Percentiles rank a stretch among this genome's conserved stretches.
Evolutionary conservation across 2,113 vertebrate genomes (phyloP).

Genomic region (Nothobranchius kuhntae): DNA sequence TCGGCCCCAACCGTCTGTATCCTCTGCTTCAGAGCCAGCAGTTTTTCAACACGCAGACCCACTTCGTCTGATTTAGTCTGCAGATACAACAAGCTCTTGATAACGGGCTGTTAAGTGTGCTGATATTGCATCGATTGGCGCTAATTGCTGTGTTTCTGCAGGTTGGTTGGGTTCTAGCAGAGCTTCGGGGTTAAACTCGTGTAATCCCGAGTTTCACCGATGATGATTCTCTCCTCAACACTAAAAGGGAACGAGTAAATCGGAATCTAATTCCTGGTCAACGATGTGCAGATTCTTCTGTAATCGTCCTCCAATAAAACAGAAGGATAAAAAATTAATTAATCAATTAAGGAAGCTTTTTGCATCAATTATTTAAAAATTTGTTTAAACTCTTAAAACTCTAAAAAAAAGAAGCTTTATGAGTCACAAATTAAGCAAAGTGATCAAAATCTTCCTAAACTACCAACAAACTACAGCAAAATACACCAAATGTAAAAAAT

Average conservation of each 20-base stretch:
- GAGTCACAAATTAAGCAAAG: too few relatives aligned
- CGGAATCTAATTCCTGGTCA: too few relatives aligned
- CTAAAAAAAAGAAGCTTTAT: too few relatives aligned
- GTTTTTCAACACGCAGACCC: conserved; percentile 19
- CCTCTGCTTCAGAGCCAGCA: not conserved
- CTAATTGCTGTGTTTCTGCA: conserved; percentile 55
- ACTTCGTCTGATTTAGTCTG: conserved; percentile 19
- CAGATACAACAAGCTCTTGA: conserved; percentile 16
- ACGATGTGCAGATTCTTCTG: too few relatives aligned
- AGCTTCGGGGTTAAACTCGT: conserved; percentile 43
- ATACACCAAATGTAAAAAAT: too few relatives aligned
- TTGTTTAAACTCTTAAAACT: too few relatives aligned
- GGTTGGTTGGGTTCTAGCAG: conserved; percentile 30
- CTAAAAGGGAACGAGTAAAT: conserved; percentile 9
- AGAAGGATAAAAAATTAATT: too few relatives aligned
- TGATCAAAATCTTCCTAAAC: not conserved
- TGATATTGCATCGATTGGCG: conserved; percentile 49
- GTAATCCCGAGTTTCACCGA: conserved; percentile 50
- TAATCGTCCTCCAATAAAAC: too few relatives aligned
- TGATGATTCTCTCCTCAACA: conserved; percentile 36
- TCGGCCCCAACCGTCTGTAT: too few relatives aligned
- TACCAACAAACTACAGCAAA: too few relatives aligned
- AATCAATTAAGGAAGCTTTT: too few relatives aligned
- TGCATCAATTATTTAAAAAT: too few relatives aligned
- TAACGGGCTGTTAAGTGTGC: conserved; percentile 45